Evolutionary conservation across 2,113 vertebrate species (phyloP).

Genomic region (Psettodes erumei): DNA sequence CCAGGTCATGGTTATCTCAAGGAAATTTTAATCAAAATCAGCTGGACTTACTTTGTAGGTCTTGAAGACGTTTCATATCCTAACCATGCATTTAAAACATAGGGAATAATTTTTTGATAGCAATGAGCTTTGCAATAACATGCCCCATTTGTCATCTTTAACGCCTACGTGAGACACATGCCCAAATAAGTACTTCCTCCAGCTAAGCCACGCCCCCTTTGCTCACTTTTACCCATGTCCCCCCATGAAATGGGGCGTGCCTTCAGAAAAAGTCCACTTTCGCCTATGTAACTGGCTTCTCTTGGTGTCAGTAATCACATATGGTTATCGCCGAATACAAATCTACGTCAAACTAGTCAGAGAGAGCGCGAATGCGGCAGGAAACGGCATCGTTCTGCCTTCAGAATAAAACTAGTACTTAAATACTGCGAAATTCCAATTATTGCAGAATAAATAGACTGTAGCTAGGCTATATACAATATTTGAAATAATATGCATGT

Average conservation of each 20-base stretch:
- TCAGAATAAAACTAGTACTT: conserved; percentile 40
- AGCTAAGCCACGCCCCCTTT: background rate
- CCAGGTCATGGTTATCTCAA: too few species aligned
- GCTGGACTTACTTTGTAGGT: too few species aligned
- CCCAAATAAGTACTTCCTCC: conserved; percentile 44
- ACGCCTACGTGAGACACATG: conserved; percentile 25
- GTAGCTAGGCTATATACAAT: background rate
- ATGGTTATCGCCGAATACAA: background rate
- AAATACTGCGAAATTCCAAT: too few species aligned
- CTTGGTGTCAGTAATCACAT: conserved; percentile 46
- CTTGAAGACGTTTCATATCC: background rate
- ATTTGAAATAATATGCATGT: background rate
- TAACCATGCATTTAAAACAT: background rate
- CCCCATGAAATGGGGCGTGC: background rate
- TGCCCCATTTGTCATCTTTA: conserved; percentile 8
- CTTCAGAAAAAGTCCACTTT: background rate
- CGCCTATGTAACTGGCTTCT: conserved; percentile 24
- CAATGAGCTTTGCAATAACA: background rate
- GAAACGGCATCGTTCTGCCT: background rate
- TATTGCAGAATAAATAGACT: too few species aligned
- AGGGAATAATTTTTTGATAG: background rate
- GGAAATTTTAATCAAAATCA: too few species aligned
- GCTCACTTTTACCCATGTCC: rapidly evolving
- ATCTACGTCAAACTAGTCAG: background rate
- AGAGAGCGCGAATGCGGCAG: background rate